Base-by-base conservation (phyloP, 2,888 invertebrate species). In the Atethmia centrago region DNA sequence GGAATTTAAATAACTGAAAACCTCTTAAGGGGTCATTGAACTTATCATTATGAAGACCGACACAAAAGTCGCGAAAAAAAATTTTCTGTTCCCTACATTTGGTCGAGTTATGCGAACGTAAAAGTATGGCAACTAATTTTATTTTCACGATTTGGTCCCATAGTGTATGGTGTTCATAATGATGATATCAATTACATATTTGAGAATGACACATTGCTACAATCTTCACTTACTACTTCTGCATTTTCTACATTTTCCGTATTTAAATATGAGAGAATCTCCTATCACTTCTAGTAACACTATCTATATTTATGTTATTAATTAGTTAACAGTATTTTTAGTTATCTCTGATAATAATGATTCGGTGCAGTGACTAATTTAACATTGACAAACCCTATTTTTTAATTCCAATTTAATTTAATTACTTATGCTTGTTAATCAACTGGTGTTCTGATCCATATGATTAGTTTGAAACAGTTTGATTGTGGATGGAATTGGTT, bases 281-380 rank as follows among this genome's bases (percentile, higher is more conserved):
- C 42, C n/a, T 78, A 58, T 77, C n/a, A n/a, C 67, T 53, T 56
- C 28, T 28, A 45, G 55, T 56, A 36, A 56, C 49, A 65, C 16
- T 65, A 81, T 76, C 59, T 59, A 14, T 53, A 68, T 66, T 51
- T 66, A 45, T 74, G 31, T 82, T 63, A 73, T 47, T 74, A 51
- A 71, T 71, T 74, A 72, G 28, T 63, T 19, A 56, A 31, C 55
- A 53, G 49, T 62, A 28, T 66, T 65, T 82, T 51, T 14, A 21
- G n/a, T 74, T 83, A 85, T 85, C 83, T 47, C 40, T 36, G 80
- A 83, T 83, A 69, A 58, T 45, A 73, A 68, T 40, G 59, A 61
- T 45, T 71, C 63, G 42, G 65, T 83, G 64, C 67, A 79, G 49
- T 79, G 68, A 74, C 28, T 74, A 74, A 83, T 66, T 74, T 55